phyloP scores from a whole-genome alignment of 1,140 invertebrate species.

The Thalassaphorura encarpata region DNA sequence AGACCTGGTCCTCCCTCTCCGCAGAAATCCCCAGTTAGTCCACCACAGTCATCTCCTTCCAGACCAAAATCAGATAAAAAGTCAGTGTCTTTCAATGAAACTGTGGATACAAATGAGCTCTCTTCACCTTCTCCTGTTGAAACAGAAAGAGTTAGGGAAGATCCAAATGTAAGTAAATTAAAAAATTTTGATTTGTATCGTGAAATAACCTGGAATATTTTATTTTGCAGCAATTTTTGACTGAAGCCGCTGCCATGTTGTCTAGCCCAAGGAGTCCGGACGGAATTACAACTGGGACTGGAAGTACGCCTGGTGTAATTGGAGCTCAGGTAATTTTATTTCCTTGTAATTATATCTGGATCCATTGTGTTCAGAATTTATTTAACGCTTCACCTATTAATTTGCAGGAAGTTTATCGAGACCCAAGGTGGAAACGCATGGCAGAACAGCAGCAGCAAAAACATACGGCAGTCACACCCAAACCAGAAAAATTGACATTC shows the following conservation, averaged over 20 bases:
- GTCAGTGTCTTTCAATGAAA: slow-evolving; percentile 65
- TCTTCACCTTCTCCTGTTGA: slow-evolving; percentile 35
- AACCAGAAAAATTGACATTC: slow-evolving; percentile 82
- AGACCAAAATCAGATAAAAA: slow-evolving; percentile 36
- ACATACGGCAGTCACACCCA: slow-evolving; percentile 54
- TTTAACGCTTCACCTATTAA: background rate
- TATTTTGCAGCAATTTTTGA: slow-evolving; percentile 60
- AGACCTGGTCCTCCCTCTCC: slow-evolving; percentile 3
- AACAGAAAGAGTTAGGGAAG: slow-evolving; percentile 57
- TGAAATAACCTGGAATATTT: background rate
- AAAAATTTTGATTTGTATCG: background rate
- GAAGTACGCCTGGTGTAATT: slow-evolving; percentile 78
- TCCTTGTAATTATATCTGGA: slow-evolving; percentile 58
- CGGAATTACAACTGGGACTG: slow-evolving; percentile 46
- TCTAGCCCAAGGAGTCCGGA: slow-evolving; percentile 59
- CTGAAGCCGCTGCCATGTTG: slow-evolving; percentile 63
- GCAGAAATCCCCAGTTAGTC: slow-evolving; percentile 29
- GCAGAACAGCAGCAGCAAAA: slow-evolving; percentile 64
- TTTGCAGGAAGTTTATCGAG: slow-evolving; percentile 48
- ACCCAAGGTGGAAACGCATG: slow-evolving; percentile 67
- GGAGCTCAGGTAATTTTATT: too few relatives aligned
- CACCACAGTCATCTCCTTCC: slow-evolving; percentile 24
- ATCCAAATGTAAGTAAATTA: slow-evolving; percentile 59
- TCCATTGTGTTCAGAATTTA: background rate
- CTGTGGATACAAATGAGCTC: slow-evolving; percentile 45